Percentiles rank a stretch among this genome's conserved stretches.
phyloP scores from a whole-genome alignment of 2,888 invertebrate species.

The Nomada ferruginata region DNA sequence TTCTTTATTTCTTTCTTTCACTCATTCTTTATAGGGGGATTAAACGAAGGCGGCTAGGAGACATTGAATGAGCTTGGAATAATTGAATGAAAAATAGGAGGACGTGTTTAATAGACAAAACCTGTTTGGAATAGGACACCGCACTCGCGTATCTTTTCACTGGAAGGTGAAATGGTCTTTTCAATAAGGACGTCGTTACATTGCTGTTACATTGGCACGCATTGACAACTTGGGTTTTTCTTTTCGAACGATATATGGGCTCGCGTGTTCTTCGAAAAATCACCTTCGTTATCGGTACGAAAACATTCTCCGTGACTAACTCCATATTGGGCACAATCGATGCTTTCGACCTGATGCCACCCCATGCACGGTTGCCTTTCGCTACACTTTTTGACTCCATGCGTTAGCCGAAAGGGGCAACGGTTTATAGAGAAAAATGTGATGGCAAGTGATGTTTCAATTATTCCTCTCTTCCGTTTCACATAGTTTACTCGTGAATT shows the following conservation, averaged over 20 bases:
- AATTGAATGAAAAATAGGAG: not conserved
- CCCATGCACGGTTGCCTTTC: not conserved
- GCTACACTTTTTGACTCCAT: not conserved
- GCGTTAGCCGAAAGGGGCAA: no score
- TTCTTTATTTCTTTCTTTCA: not conserved
- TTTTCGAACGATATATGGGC: not conserved
- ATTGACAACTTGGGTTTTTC: not conserved
- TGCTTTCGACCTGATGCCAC: not conserved
- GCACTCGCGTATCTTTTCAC: not conserved
- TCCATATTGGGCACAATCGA: not conserved
- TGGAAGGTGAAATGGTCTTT: not conserved
- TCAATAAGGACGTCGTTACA: constrained; percentile 16
- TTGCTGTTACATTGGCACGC: not conserved
- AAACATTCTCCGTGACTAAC: constrained; percentile 44
- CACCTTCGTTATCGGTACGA: constrained; percentile 37
- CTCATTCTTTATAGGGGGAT: not conserved
- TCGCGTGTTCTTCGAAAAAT: not conserved
- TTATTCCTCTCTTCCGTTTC: not conserved
- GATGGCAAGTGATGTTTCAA: not conserved
- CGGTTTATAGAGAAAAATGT: not conserved
- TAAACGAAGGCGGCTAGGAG: no score
- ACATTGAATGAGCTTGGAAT: no score
- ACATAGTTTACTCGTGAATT: constrained; percentile 30
- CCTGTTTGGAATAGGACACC: not conserved
- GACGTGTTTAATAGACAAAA: not conserved